Evolutionary conservation across 2,888 invertebrate genomes (phyloP).

Genomic region (Lapara coniferarum): DNA sequence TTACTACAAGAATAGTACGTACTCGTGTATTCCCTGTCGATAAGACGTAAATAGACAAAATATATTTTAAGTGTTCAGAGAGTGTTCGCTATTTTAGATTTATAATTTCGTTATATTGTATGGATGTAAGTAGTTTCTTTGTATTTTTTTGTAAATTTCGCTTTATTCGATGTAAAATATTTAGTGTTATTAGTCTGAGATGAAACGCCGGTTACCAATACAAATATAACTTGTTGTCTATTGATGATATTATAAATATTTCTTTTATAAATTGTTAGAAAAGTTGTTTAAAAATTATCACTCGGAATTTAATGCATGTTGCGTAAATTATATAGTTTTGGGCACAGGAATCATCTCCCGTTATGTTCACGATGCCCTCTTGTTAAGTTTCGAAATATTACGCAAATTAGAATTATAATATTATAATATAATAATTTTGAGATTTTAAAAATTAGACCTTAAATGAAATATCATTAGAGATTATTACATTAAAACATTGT

Average conservation of each 20-base stretch:
- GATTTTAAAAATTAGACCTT: slow-evolving; percentile 63
- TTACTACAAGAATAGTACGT: slow-evolving; percentile 53
- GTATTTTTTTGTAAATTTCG: slow-evolving; percentile 76
- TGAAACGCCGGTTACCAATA: slow-evolving; percentile 84
- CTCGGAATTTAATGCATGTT: slow-evolving; percentile 70
- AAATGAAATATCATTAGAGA: slow-evolving; percentile 52
- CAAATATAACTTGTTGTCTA: slow-evolving; percentile 82
- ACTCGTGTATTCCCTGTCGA: slow-evolving; percentile 65
- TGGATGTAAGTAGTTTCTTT: slow-evolving; percentile 71
- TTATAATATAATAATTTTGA: slow-evolving; percentile 61
- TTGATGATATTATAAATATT: slow-evolving; percentile 80
- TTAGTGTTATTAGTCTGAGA: slow-evolving; percentile 83
- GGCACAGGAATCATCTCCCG: slow-evolving; percentile 38
- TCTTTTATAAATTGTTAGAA: slow-evolving; percentile 77
- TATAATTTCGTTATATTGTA: slow-evolving; percentile 62
- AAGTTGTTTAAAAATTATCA: slow-evolving; percentile 69
- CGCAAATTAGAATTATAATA: slow-evolving; percentile 60
- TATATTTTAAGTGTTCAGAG: slow-evolving; percentile 70
- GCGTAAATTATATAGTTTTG: slow-evolving; percentile 73
- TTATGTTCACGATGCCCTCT: slow-evolving; percentile 43
- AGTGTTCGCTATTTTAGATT: slow-evolving; percentile 76
- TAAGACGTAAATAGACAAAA: slow-evolving; percentile 55
- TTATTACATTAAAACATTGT: slow-evolving; percentile 46
- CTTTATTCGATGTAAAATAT: slow-evolving; percentile 76
- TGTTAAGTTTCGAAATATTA: slow-evolving; percentile 80